These are phyloP conservation scores for Leptestheria dahalacensis DNA, from an alignment of 1,140 invertebrate genomes.

Conservation along the genomic window DNA sequence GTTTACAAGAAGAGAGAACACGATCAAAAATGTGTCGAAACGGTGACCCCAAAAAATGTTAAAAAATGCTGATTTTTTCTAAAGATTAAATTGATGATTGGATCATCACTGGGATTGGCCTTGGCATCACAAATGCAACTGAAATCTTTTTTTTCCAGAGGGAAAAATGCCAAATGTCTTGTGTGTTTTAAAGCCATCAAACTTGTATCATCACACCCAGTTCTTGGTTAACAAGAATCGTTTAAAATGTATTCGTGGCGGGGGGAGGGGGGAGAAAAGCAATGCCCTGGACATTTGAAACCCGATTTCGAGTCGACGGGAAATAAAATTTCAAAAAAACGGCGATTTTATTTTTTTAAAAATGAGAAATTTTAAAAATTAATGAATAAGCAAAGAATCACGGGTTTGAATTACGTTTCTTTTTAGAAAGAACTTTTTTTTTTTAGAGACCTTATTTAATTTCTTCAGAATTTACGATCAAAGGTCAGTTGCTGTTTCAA, in stretches of 20 bases:
- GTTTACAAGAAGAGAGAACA: too few relatives aligned
- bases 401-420: too few relatives aligned
- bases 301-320: too few relatives aligned
- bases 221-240: background rate
- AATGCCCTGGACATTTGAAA: too few relatives aligned
- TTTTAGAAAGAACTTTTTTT: background rate
- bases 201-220: background rate
- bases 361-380: too few relatives aligned
- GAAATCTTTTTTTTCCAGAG: background rate
- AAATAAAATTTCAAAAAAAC: too few relatives aligned
- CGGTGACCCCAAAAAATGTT: background rate
- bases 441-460: background rate
- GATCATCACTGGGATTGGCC: background rate
- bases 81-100: background rate
- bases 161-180: background rate
- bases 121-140: background rate
- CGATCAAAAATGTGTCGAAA: too few relatives aligned
- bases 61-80: background rate
- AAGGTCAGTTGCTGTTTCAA: background rate
- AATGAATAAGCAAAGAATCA: too few relatives aligned
- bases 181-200: background rate
- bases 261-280: too few relatives aligned
- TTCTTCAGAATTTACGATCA: too few relatives aligned
- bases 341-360: too few relatives aligned
- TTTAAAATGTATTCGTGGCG: background rate